A percentile compares a stretch with the other conserved stretches of the same genome.
Conservation (phyloP, 2,113 vertebrate species). For the Anthoscopus minutus region DNA sequence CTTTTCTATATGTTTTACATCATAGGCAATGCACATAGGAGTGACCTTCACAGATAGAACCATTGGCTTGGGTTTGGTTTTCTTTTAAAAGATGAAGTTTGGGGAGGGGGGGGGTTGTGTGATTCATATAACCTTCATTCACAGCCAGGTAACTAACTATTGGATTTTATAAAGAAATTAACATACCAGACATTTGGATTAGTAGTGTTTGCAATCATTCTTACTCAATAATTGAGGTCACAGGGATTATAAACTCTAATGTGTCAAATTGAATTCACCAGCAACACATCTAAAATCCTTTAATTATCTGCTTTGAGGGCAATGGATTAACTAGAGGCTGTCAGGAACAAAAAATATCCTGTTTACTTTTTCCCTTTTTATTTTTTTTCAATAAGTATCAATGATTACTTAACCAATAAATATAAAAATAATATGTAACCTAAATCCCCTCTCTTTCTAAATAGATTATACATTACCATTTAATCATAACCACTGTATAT, state of each 20-base stretch:
- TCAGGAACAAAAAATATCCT: neutral
- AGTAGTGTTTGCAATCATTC: slow-evolving; percentile 66
- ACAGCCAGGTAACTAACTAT: slow-evolving; percentile 53
- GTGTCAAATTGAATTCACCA: slow-evolving; percentile 68
- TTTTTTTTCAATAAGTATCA: neutral
- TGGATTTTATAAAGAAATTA: slow-evolving; percentile 60
- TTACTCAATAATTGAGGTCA: slow-evolving; percentile 71
- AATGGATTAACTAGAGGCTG: slow-evolving; percentile 39
- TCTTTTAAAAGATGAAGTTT: neutral
- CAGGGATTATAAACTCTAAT: slow-evolving; percentile 63
- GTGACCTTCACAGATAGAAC: neutral
- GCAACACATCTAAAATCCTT: slow-evolving; percentile 50
- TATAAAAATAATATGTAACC: neutral
- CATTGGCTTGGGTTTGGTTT: neutral
- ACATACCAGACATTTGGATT: slow-evolving; percentile 47
- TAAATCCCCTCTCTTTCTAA: neutral
- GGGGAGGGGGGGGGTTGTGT: slow-evolving; percentile 19
- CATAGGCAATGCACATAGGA: neutral
- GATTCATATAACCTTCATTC: slow-evolving; percentile 62
- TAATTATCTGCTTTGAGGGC: slow-evolving; percentile 50
- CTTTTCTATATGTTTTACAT: neutral
- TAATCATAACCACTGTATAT: neutral
- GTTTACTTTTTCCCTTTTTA: neutral
- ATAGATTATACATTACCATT: neutral
- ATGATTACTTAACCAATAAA: neutral